Percentiles rank a stretch among this genome's conserved stretches.
Evolutionary conservation across 2,888 invertebrate species (phyloP).

Genomic region (Callinectes sapidus): DNA sequence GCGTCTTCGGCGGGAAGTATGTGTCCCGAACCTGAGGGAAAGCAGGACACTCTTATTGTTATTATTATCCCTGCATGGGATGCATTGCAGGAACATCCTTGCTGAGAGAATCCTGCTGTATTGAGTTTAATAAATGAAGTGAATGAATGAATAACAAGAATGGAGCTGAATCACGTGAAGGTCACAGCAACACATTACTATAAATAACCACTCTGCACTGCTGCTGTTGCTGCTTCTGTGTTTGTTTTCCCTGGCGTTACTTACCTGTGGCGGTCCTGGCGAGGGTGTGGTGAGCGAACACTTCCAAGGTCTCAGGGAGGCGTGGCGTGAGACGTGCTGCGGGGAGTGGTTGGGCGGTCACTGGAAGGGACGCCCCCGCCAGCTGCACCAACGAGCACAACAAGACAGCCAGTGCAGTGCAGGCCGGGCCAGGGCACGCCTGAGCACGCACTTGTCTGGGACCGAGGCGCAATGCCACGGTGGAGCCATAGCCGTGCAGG

Average conservation of each 20-base stretch:
- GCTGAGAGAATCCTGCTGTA: neutral
- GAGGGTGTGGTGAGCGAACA: neutral
- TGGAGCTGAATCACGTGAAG: neutral
- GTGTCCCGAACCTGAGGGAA: neutral
- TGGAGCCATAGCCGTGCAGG: neutral
- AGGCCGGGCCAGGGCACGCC: conserved; percentile 17
- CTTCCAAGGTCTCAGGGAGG: neutral
- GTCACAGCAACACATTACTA: neutral
- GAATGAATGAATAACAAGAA: neutral
- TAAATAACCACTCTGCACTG: neutral
- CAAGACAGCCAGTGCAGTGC: conserved; percentile 43
- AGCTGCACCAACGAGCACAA: conserved; percentile 22
- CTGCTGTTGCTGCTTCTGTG: neutral
- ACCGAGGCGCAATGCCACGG: neutral
- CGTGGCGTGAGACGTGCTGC: neutral
- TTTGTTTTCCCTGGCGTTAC: neutral
- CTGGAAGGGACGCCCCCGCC: neutral
- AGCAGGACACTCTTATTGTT: neutral
- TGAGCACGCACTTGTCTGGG: neutral
- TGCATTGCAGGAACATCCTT: neutral
- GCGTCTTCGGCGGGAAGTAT: neutral
- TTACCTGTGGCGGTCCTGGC: neutral
- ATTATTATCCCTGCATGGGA: neutral
- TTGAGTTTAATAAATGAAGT: neutral
- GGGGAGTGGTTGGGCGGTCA: neutral